Base-by-base conservation (phyloP, 2,888 invertebrate genomes). In the Mystacides longicornis region DNA sequence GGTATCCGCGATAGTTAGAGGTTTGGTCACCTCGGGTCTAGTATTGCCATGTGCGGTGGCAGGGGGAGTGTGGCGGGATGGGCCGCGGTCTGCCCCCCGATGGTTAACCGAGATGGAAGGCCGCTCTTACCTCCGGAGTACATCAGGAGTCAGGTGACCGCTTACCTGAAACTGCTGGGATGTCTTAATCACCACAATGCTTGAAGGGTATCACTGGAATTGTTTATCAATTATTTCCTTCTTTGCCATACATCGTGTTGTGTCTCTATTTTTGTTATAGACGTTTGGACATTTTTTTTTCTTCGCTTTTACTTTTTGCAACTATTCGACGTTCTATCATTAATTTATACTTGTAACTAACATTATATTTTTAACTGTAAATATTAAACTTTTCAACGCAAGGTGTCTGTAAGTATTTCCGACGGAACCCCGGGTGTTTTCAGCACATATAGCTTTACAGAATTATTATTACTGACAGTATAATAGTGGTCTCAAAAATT, bases 101-200 rank as follows among this genome's bases (percentile, higher is more conserved):
- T 65, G 70, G 71, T 68, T 68, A 58, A 62, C 62, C 61, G 53
- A 51, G 49, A 23, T 48, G 48, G 22, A 64, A 68, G 67, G 67
- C 73, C 73, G 65, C 73, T 72, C 73, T 37, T 66, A 72, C 45
- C 72, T 19, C 22, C 48, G 23, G 67, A 50, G 23, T 23, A 48
- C 48, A n/a, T n/a, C n/a, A 18, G 48, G 48, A 48, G 48, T 23
- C 23, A 48, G 48, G 48, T 48, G 48, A 48, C 48, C 48, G 48
- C 48, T 48, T 23, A 48, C 48, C 48, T 48, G 53, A 48, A 33
- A 22, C 16, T 23, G 31, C 7, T 48, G 53, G 53, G 47, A 22
- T 23, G 48, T 53, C 53, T 53, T 53, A 48, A 53, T 53, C 53
- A 53, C 53, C 53, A 33, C 31, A 53, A 48, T 43, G 27, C 33